Base-by-base conservation (phyloP, 2,888 invertebrate species). In the Polylopha cassiicola region DNA sequence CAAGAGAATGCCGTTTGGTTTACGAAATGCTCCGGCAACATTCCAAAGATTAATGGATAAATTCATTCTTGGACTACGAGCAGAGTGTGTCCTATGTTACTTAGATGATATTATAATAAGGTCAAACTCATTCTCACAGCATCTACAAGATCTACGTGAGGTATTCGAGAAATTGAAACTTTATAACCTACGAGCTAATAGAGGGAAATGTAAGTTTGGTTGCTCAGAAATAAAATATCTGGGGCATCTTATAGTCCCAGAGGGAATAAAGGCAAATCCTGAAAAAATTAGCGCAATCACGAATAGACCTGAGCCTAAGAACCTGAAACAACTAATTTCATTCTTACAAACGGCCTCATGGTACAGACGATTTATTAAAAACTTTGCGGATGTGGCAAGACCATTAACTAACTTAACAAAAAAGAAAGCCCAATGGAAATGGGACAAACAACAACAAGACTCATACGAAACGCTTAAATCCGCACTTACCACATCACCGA, bases 1-100 rank as follows among this genome's bases (percentile, higher is more conserved):
- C 26, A 41, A 46, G 1, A 31, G 68, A 21, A 68, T 71, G 65
- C 60, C 66, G 0, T 67, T 66, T 24, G 65, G 65, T 1, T 28
- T 66, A 0, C 42, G 55, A 1, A 64, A 65, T 22, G 65, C 65
- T 0, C 61, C 64, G 0, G 54, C 61, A 0, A 65, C 61, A 0
- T 67, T 68, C 21, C 57, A 63, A 24, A 8, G 59, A 1, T 7
- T 66, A 4, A 64, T 66, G 2, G 63, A 68, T 39, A 37, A 55
- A 17, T 43, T 65, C 4, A n/a, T n/a, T n/a, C n/a, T n/a, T n/a
- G n/a, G n/a, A n/a, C n/a, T n/a, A n/a, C n/a, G n/a, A n/a, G n/a
- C n/a, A n/a, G n/a, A n/a, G n/a, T n/a, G n/a, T n/a, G n/a, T 53
- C 1, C 33, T 61, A 2, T 50, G 49, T 2, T 61, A 61, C 13